Conservation (phyloP, 2,113 vertebrate species). For the Taurulus bubalis region DNA sequence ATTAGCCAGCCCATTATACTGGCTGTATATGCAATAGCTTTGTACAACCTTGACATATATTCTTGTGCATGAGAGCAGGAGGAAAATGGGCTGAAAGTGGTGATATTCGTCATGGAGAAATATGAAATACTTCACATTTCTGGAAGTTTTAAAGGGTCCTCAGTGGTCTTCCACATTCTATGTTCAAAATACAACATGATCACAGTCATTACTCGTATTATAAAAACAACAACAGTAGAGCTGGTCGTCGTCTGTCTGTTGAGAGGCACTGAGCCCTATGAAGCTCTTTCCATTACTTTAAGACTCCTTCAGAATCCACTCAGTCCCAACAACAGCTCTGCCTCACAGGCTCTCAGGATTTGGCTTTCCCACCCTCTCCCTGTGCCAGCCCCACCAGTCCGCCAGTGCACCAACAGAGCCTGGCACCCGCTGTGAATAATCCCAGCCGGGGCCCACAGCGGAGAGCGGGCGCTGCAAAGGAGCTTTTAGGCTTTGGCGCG, state of each 20-base stretch:
- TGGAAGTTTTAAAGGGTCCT: not conserved
- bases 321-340: constrained; percentile 71
- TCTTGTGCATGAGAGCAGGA: constrained; percentile 8
- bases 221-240: constrained; percentile 16
- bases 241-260: constrained; percentile 15
- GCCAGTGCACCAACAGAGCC: constrained; percentile 63
- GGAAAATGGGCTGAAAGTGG: not conserved
- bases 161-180: not conserved
- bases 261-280: constrained; percentile 20
- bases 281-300: constrained; percentile 51
- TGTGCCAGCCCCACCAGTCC: constrained; percentile 58
- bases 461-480: constrained; percentile 67
- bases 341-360: constrained; percentile 66
- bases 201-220: not conserved
- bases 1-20: constrained; percentile 41
- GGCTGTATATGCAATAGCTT: not conserved
- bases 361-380: constrained; percentile 52
- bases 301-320: constrained; percentile 68
- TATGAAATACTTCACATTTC: not conserved
- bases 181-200: not conserved
- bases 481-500: constrained; percentile 76
- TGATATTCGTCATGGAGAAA: not conserved
- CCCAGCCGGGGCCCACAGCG: constrained; percentile 61
- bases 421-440: constrained; percentile 79
- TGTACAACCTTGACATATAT: constrained; percentile 1